These are phyloP conservation scores for Ennomos quercinarius DNA, from an alignment of 2,888 invertebrate species.

Conservation along the genomic window DNA sequence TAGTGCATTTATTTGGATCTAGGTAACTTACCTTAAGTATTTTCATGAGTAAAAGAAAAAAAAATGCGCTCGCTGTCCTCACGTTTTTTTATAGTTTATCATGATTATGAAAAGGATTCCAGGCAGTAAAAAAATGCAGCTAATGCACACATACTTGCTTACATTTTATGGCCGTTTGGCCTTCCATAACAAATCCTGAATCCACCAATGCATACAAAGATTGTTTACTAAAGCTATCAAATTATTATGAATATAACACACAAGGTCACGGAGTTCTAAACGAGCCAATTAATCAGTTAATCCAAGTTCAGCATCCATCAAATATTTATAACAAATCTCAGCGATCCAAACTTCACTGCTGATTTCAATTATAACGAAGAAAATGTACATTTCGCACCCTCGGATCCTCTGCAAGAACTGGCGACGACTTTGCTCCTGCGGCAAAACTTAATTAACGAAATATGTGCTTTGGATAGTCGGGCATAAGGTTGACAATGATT, in stretches of 20 bases:
- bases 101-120: too few species aligned
- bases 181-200: neutral
- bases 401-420: constrained; percentile 75
- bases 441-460: constrained; percentile 58
- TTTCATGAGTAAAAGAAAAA: too few species aligned
- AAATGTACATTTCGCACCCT: constrained; percentile 81
- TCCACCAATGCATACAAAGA: neutral
- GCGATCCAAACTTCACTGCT: constrained; percentile 47
- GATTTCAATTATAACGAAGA: constrained; percentile 76
- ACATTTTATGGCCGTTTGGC: too few species aligned
- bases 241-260: constrained; percentile 22
- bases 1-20: too few species aligned
- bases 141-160: too few species aligned
- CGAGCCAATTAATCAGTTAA: constrained; percentile 32
- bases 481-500: constrained; percentile 52
- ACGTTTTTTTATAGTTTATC: too few species aligned
- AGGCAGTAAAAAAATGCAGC: too few species aligned
- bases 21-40: too few species aligned
- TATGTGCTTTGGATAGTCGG: constrained; percentile 37
- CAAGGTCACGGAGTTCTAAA: constrained; percentile 18
- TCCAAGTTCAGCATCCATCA: constrained; percentile 29
- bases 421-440: constrained; percentile 81
- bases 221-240: constrained; percentile 5
- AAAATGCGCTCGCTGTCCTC: too few species aligned
- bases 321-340: constrained; percentile 47